Evolutionary conservation across 2,113 vertebrate species (phyloP), one percentile per base, ranked within the genome.

Genomic region (Picathartes gymnocephalus): DNA sequence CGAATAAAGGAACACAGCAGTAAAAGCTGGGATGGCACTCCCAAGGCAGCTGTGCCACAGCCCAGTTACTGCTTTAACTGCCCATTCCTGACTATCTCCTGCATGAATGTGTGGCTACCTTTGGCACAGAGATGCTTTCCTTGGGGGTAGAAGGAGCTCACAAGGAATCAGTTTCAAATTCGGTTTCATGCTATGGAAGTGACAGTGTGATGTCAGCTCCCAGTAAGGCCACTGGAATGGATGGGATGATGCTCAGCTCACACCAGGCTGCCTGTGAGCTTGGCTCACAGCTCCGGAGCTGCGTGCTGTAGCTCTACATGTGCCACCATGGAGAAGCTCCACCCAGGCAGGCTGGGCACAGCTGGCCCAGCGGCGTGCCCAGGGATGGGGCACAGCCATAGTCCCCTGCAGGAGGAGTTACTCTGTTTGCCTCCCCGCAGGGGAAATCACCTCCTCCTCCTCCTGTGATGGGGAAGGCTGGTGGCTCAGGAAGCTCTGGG

Each of bases 351-450:
- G 27, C 11, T 40, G 50, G 53, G 35, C 33, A 47, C 10, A 9
- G 33, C 19, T 2, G 6, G 56, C n/a, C 56, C 30, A 44, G 47
- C 0, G 0, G 20, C 4, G 1, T 33, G 57, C 9, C 44, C 35
- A 64, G 44, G 57, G 47, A 39, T 4, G 8, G 19, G 28, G 18
- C 11, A 31, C 35, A 45, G 64, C 22, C 24, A 25, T 24, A 58
- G 20, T 47, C 3, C n/a, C n/a, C 45, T 40, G 35, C 33, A n/a
- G 37, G 47, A 48, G 65, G 58, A 62, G 40, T 81, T 21, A 30
- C 22, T 40, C 27, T 4, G 0, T n/a, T 64, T 81, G 44, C 51
- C 3, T 37, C 16, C 24, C 51, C 0, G 0, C 9, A 6, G 30
- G 40, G 37, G n/a, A 76, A 85, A 66, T 42, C 0, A 1, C 30